Conservation (phyloP, 2,888 invertebrate genomes). For the Orthosia cruda region DNA sequence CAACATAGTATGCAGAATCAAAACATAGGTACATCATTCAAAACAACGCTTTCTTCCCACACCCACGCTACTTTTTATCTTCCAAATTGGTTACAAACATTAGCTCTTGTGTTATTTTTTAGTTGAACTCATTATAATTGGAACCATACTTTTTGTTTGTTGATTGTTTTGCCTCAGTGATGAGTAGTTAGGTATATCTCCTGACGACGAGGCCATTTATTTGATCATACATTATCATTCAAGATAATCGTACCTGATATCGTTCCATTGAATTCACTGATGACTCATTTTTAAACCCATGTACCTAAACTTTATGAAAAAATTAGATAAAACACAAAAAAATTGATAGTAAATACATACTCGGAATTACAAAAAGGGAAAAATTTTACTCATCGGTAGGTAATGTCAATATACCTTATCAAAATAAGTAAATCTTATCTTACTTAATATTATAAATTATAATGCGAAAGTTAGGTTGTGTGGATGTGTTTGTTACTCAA, state of each 20-base stretch:
- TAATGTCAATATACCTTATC: slow-evolving; percentile 23
- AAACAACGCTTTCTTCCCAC: slow-evolving; percentile 22
- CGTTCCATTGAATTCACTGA: slow-evolving; percentile 41
- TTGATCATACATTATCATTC: slow-evolving; percentile 49
- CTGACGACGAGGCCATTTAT: slow-evolving; percentile 37
- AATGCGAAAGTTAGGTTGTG: too few species aligned
- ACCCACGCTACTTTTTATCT: slow-evolving; percentile 14
- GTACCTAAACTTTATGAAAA: slow-evolving; percentile 23
- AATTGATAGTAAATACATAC: slow-evolving; percentile 20
- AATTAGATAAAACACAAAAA: slow-evolving; percentile 39
- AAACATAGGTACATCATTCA: slow-evolving; percentile 23
- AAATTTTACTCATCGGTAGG: neutral
- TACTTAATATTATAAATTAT: too few species aligned
- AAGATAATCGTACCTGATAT: slow-evolving; percentile 53
- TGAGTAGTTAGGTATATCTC: slow-evolving; percentile 7
- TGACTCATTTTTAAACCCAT: slow-evolving; percentile 40
- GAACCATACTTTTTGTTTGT: slow-evolving; percentile 4
- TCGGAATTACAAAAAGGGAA: slow-evolving; percentile 6
- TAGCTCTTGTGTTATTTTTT: neutral
- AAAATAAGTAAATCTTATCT: neutral
- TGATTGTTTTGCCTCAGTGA: slow-evolving; percentile 18
- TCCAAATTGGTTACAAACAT: neutral
- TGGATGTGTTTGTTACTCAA: too few species aligned
- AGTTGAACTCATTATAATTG: slow-evolving; percentile 16
- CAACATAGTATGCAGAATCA: slow-evolving; percentile 23